These are phyloP conservation scores for Drosophila longiperda DNA, from an alignment of 2,888 invertebrate genomes.

Conservation along the genomic window DNA sequence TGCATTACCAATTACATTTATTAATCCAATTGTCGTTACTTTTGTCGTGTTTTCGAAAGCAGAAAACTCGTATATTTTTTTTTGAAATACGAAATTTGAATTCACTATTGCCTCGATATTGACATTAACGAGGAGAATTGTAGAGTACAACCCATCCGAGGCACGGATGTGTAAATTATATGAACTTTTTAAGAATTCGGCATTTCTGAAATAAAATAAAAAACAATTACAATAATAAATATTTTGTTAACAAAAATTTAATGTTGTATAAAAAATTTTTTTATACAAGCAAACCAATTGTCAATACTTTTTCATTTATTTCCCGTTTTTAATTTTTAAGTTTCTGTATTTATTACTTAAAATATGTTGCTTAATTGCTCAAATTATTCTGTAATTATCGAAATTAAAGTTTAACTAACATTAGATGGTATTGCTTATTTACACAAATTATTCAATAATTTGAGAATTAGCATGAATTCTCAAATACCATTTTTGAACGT, in stretches of 20 bases:
- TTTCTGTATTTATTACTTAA: background rate
- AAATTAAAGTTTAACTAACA: no score
- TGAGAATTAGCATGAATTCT: no score
- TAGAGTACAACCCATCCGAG: constrained; percentile 93
- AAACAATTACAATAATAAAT: background rate
- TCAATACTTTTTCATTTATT: background rate
- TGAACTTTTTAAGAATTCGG: constrained; percentile 87
- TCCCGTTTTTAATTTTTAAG: background rate
- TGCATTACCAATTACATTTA: constrained; percentile 94
- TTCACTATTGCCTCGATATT: constrained; percentile 89
- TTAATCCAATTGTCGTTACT: constrained; percentile 91
- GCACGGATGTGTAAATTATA: constrained; percentile 92
- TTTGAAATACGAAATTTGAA: constrained; percentile 93
- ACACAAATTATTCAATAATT: no score
- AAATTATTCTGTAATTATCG: no score
- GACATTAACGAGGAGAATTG: constrained; percentile 90
- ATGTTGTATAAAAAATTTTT: background rate
- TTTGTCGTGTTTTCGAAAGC: constrained; percentile 94
- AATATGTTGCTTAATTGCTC: no score
- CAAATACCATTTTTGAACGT: background rate
- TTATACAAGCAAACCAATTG: background rate
- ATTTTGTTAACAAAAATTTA: background rate
- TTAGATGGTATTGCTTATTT: no score
- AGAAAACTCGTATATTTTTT: constrained; percentile 91
- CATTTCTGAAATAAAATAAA: constrained; percentile 76